Base-by-base conservation (phyloP, 1,140 invertebrate genomes). In the Paracyclopina nana region DNA sequence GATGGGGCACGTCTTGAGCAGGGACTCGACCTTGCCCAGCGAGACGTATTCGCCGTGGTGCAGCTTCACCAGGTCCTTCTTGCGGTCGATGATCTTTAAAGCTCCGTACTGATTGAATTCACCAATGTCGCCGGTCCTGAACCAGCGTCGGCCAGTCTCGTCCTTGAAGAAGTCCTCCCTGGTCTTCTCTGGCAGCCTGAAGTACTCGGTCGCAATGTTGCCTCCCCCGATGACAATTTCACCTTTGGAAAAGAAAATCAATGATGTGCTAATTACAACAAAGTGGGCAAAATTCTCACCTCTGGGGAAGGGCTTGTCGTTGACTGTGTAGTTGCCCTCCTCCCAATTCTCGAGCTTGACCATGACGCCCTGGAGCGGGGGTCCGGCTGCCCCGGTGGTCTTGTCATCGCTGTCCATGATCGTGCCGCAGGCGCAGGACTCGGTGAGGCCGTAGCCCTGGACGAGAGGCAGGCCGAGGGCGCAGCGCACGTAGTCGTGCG, bases 41-140 rank as follows among this genome's bases (percentile, higher is more conserved):
- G 85, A 90, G 1, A 95, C 84, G 62, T 97, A 97, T 68, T 98
- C 94, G 42, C 94, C 94, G 25, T 84, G 79, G 66, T 96, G 88
- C 11, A 97, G 68, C 68, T 98, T 98, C 5, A 97, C 86, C 52
- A 98, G 71, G 69, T 97, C 92, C 65, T 97, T 97, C 68, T 95
- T 97, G 52, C 92, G 81, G 67, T 96, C 88, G 50, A 57, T 57
- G 18, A 59, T 59, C 38, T 53, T 55, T 1, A 59, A 14, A 1
- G 48, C 38, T n/a, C 57, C 57, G 4, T 48, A n/a, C 12, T 91
- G 91, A 67, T 97, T 87, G 20, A 95, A 68, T 22, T 52, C 50
- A 12, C 50, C 50, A 14, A 52, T 38, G 25, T 52, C 50, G 1
- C 94, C 94, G 41, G 87, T 91, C 58, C 78, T 79, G 65, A 97